Conservation (phyloP, 2,888 invertebrate species). For the Ceraclea dissimilis region DNA sequence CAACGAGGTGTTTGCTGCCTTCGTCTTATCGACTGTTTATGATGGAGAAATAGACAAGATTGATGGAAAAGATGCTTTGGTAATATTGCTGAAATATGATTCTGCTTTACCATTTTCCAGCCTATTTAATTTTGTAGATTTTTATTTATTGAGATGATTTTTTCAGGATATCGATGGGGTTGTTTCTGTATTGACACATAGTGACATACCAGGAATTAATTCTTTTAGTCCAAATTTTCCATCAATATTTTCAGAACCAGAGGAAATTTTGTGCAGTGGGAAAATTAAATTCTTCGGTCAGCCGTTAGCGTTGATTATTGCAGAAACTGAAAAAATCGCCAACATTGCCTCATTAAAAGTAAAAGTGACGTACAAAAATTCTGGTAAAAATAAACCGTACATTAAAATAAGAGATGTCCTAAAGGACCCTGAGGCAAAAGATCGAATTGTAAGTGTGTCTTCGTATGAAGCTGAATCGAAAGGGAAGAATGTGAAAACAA, state of each 20-base stretch:
- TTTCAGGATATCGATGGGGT: conserved; percentile 58
- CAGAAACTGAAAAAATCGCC: conserved; percentile 52
- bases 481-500: conserved; percentile 41
- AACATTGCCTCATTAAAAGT: conserved; percentile 50
- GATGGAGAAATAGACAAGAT: conserved; percentile 51
- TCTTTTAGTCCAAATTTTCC: conserved; percentile 37
- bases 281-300: conserved; percentile 61
- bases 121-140: neutral
- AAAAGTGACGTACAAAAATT: conserved; percentile 47
- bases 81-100: too few species aligned
- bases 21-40: conserved; percentile 49
- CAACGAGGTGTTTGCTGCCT: conserved; percentile 59
- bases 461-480: conserved; percentile 33
- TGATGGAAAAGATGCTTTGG: conserved; percentile 45
- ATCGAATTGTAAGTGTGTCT: conserved; percentile 37
- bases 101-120: neutral
- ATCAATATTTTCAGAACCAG: conserved; percentile 31
- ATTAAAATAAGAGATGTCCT: conserved; percentile 46
- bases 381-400: conserved; percentile 38
- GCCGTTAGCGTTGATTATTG: conserved; percentile 66
- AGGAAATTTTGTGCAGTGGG: conserved; percentile 50
- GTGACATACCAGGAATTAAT: conserved; percentile 67
- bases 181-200: conserved; percentile 53
- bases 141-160: conserved; percentile 24
- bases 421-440: conserved; percentile 37